Evolutionary conservation across 30 jellyfish, hydroid and myxozoan genomes (phyloP), one percentile per base, ranked within the genome.

Genomic region (Catostylus mosaicus): DNA sequence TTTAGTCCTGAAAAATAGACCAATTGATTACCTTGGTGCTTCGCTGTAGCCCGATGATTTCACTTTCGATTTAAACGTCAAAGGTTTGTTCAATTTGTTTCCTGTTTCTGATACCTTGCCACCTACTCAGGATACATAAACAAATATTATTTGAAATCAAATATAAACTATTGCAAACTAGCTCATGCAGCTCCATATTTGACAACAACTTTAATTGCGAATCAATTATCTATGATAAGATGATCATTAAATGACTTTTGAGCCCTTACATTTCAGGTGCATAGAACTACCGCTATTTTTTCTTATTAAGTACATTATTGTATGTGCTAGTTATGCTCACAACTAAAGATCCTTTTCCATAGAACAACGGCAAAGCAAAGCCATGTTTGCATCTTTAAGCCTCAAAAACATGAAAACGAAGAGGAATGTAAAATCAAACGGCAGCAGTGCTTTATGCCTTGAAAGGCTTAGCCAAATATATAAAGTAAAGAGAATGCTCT

Each of bases 31-130:
- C 97, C 97, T 90, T 46, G 96, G 88, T 26, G 82, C 46, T 35
- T 74, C 86, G 46, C 81, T 64, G 89, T 90, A 90, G 20, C 97
- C 97, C 0, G 97, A 83, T 2, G 94, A 77, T 73, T 83, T 84
- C 35, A 90, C 89, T 31, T 83, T 78, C 30, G 77, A 23, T 31
- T 90, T 78, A 77, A 90, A 90, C 5, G 88, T 83, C 7, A 90
- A 59, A 16, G 97, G 97, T 31, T 90, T 96, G 54, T 84, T 76
- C 97, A 90, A 75, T 73, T 83, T 76, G 31, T 64, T 59, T 34
- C 70, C 33, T 7, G 61, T 75, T 27, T 51, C 36, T 37, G 88
- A 36, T 1, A 72, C 45, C 24, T 51, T 81, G 45, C 54, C n/a
- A 11, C 84, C 85, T 81, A 8, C n/a, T 18, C n/a, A 16, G 80